Evolutionary conservation across 2,113 vertebrate species (phyloP).

Genomic region (Podarcis raffonei): DNA sequence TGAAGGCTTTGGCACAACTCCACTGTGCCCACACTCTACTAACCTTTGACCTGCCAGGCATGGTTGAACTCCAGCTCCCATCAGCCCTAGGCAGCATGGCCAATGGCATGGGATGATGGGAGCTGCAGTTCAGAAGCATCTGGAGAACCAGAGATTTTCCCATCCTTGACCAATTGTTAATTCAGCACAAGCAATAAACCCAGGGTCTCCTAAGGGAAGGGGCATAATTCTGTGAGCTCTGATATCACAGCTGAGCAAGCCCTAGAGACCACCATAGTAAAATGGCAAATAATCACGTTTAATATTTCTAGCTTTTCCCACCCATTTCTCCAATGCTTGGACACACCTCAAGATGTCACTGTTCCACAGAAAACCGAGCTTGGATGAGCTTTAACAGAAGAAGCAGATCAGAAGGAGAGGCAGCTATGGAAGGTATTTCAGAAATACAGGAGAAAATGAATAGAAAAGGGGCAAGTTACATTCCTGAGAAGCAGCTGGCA

Average conservation of each 20-base stretch:
- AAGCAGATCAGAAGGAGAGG: neutral
- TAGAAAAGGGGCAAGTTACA: neutral
- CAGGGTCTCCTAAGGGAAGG: conserved; percentile 12
- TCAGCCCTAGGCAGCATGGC: neutral
- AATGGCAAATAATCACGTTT: neutral
- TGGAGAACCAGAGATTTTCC: neutral
- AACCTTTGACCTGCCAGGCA: too few relatives aligned
- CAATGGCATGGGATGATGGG: neutral
- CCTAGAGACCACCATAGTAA: neutral
- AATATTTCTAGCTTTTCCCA: too few relatives aligned
- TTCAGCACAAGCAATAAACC: too few relatives aligned
- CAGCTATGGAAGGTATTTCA: neutral
- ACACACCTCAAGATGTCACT: conserved; percentile 72
- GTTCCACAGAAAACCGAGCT: conserved; percentile 59
- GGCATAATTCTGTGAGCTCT: too few relatives aligned
- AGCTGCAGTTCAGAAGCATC: neutral
- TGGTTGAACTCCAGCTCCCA: too few relatives aligned
- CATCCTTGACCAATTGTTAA: too few relatives aligned
- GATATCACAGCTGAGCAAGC: neutral
- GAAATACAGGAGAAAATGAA: too few relatives aligned
- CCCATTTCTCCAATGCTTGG: neutral
- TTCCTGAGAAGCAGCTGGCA: neutral
- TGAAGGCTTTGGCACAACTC: too few relatives aligned
- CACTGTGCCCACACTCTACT: too few relatives aligned
- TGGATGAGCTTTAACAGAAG: neutral